Evolutionary conservation across 2,888 invertebrate species (phyloP).

Genomic region (Trichopoda pennipes): DNA sequence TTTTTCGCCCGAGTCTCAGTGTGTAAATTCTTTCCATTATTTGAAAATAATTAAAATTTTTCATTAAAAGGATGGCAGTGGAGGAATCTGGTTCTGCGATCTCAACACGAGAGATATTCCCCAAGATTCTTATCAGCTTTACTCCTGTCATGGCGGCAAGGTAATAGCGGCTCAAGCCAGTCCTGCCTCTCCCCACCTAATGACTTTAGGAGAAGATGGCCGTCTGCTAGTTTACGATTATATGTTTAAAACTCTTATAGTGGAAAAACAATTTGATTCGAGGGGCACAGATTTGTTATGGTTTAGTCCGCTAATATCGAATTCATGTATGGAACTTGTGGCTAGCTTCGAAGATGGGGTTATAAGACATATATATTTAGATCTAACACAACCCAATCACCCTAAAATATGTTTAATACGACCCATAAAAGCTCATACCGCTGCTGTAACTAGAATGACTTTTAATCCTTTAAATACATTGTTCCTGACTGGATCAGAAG

Average conservation of each 20-base stretch:
- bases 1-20: background rate
- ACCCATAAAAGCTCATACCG: conserved; percentile 86
- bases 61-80: conserved; percentile 88
- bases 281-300: conserved; percentile 85
- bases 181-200: conserved; percentile 86
- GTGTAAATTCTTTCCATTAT: too few relatives aligned
- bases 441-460: conserved; percentile 84
- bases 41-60: background rate
- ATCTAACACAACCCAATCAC: conserved; percentile 70
- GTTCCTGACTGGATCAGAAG: conserved; percentile 86
- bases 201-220: conserved; percentile 88
- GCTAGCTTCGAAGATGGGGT: conserved; percentile 88
- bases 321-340: conserved; percentile 85
- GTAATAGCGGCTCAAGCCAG: conserved; percentile 86
- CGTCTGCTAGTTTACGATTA: conserved; percentile 88
- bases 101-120: conserved; percentile 83
- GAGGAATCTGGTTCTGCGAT: conserved; percentile 90
- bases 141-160: conserved; percentile 89
- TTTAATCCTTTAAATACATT: conserved; percentile 83
- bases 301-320: conserved; percentile 86
- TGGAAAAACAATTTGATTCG: conserved; percentile 84
- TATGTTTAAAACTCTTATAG: conserved; percentile 83
- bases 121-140: conserved; percentile 81
- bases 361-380: conserved; percentile 82
- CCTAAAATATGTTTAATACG: conserved; percentile 77